Conservation (phyloP, 2,888 invertebrate species). For the Chrysopilus asiliformis region DNA sequence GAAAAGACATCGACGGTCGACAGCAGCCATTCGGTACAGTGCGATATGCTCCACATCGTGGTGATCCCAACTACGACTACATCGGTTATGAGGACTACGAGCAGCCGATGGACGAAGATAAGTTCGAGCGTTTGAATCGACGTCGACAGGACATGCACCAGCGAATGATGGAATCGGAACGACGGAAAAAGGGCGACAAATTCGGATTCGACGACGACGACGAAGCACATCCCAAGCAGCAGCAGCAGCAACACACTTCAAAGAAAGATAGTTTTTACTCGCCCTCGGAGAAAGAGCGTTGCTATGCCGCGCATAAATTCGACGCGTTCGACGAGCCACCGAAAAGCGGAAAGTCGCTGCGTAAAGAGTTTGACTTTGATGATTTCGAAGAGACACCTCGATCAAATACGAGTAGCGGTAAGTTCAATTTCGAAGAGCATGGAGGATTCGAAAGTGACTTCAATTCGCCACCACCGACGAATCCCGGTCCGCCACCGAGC, state of each 20-base stretch:
- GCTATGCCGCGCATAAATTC: slow-evolving; percentile 12
- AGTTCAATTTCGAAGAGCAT: slow-evolving; percentile 33
- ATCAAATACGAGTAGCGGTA: slow-evolving; percentile 29
- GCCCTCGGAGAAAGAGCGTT: slow-evolving; percentile 16
- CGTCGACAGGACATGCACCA: slow-evolving; percentile 35
- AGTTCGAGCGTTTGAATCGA: slow-evolving; percentile 33
- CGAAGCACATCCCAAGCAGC: slow-evolving; percentile 12
- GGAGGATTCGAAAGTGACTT: slow-evolving; percentile 36
- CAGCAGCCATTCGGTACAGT: slow-evolving; percentile 15
- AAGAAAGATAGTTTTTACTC: slow-evolving; percentile 15
- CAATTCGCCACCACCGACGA: slow-evolving; percentile 29
- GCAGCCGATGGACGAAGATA: slow-evolving; percentile 30
- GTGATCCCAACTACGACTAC: slow-evolving; percentile 30
- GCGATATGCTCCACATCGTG: slow-evolving; percentile 18
- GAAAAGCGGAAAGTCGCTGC: slow-evolving; percentile 11
- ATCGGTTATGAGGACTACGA: slow-evolving; percentile 21
- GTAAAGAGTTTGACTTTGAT: slow-evolving; percentile 23
- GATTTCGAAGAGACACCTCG: slow-evolving; percentile 31
- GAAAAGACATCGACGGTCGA: slow-evolving; percentile 31
- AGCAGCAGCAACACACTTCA: neutral
- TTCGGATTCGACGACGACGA: slow-evolving; percentile 16
- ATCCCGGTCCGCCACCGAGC: slow-evolving; percentile 23
- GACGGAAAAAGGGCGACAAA: slow-evolving; percentile 22
- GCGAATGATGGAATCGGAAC: slow-evolving; percentile 31
- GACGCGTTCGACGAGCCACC: slow-evolving; percentile 15